Conservation (phyloP, 2,797 vertebrate genomes). For the Cyclura pinguis region DNA sequence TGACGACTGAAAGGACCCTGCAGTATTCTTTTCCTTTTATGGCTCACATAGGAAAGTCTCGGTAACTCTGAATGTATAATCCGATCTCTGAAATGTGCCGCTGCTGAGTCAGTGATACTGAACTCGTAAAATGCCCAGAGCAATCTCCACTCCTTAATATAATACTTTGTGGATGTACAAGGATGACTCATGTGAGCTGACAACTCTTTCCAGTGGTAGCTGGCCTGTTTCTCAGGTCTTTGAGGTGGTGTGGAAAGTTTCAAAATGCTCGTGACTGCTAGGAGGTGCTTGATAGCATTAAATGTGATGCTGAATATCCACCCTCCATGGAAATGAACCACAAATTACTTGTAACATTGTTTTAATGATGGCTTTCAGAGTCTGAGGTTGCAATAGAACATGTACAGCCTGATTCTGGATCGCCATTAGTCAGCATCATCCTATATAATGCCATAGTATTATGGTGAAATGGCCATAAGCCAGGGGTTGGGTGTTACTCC, state of each 20-base stretch:
- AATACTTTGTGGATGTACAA: background rate
- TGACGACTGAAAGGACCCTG: constrained; percentile 56
- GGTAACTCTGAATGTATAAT: background rate
- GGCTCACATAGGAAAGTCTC: constrained; percentile 24
- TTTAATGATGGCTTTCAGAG: constrained; percentile 27
- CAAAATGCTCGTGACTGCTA: constrained; percentile 48
- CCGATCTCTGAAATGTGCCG: background rate
- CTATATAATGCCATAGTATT: background rate
- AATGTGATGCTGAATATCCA: constrained; percentile 44
- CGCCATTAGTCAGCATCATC: constrained; percentile 34
- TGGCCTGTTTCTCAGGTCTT: background rate
- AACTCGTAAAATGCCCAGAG: background rate
- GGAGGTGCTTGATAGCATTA: constrained; percentile 42
- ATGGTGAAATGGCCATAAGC: background rate
- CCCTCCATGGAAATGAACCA: background rate
- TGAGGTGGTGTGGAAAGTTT: constrained; percentile 49
- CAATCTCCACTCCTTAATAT: constrained; percentile 23
- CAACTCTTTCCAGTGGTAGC: background rate
- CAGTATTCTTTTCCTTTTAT: constrained; percentile 31
- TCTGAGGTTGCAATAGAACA: accelerated
- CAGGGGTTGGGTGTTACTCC: background rate
- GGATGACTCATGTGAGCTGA: constrained; percentile 59
- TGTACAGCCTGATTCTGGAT: constrained; percentile 11
- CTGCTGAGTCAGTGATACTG: constrained; percentile 37
- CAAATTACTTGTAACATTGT: constrained; percentile 28